These are phyloP conservation scores for Sphaerophoria taeniata DNA, from an alignment of 2,888 invertebrate genomes.

Conservation along the genomic window DNA sequence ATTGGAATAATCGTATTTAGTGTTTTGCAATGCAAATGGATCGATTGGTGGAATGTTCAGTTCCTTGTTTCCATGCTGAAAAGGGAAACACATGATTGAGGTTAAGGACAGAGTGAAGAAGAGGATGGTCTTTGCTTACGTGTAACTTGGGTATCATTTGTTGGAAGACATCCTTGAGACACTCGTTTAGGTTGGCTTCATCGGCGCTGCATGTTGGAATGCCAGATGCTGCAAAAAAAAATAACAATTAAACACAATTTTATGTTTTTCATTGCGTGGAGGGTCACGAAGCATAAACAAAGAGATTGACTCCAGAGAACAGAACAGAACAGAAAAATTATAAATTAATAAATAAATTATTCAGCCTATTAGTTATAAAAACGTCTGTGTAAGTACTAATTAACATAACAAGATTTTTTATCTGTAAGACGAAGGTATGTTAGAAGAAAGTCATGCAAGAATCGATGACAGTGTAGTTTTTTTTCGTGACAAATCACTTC, in stretches of 20 bases:
- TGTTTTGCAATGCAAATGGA: conserved; percentile 79
- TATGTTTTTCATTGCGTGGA: background rate
- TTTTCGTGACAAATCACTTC: too few species aligned
- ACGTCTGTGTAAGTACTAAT: too few species aligned
- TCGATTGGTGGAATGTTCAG: conserved; percentile 81
- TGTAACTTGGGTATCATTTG: conserved; percentile 82
- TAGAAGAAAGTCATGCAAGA: too few species aligned
- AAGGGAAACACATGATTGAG: background rate
- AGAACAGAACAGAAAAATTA: too few species aligned
- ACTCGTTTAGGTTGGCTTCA: conserved; percentile 85
- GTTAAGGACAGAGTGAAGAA: too few species aligned
- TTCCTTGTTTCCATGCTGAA: conserved; percentile 79
- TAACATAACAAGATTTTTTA: too few species aligned
- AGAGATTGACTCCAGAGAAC: background rate
- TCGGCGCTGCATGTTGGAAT: conserved; percentile 85
- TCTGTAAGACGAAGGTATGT: too few species aligned
- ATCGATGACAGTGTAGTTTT: too few species aligned
- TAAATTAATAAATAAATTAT: too few species aligned
- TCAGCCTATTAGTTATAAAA: too few species aligned
- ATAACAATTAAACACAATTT: background rate
- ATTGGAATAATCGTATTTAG: conserved; percentile 78
- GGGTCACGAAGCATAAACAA: background rate
- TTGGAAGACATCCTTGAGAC: conserved; percentile 85
- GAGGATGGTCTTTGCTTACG: conserved; percentile 52
- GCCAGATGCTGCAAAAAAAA: conserved; percentile 82